phyloP scores from a whole-genome alignment of 1,140 invertebrate genomes.

The Penaeus indicus region DNA sequence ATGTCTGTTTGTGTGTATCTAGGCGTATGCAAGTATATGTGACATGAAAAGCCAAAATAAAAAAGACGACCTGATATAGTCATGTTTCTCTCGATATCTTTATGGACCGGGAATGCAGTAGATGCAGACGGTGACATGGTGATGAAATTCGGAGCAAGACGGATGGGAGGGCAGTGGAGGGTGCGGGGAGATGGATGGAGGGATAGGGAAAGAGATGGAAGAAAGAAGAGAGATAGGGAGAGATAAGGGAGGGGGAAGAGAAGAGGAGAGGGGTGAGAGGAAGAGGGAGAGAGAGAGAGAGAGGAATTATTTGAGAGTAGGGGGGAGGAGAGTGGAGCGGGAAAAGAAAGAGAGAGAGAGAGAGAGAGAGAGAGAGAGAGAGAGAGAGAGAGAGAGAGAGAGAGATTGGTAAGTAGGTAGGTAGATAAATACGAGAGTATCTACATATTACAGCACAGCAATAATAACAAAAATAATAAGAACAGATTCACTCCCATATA shows the following conservation, averaged over 20 bases:
- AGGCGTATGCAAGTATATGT: background rate
- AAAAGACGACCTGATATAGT: background rate
- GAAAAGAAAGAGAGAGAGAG: too few species aligned
- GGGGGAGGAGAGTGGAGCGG: background rate
- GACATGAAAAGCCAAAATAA: background rate
- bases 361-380: too few species aligned
- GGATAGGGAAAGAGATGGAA: background rate
- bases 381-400: too few species aligned
- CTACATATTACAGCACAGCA: too few species aligned
- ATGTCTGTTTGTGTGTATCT: background rate
- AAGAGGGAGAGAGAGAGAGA: background rate
- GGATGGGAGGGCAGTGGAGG: background rate
- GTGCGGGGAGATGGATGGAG: background rate
- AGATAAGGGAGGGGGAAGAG: background rate
- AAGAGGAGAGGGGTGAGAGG: background rate
- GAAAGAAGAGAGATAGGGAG: background rate
- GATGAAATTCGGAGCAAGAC: slow-evolving; percentile 4
- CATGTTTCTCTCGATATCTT: too few species aligned
- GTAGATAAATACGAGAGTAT: too few species aligned
- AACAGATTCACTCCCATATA: too few species aligned
- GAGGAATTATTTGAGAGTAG: background rate
- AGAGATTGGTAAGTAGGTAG: too few species aligned
- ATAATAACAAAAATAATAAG: too few species aligned
- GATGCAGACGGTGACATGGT: background rate
- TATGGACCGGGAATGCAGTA: too few species aligned